Evolutionary conservation across 1,140 invertebrate species (phyloP).

Genomic region (Trichoplusia ni): DNA sequence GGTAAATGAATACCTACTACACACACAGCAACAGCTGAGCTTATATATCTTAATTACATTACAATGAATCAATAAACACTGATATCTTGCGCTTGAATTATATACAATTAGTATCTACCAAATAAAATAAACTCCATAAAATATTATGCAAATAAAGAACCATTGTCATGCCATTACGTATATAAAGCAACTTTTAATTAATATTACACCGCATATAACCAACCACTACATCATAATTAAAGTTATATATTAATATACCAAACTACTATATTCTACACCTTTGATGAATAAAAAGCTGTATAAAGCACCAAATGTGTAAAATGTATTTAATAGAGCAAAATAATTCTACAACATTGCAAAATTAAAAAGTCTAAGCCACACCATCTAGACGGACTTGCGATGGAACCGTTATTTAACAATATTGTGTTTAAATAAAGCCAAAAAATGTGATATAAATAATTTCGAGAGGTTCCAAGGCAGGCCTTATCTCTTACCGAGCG

Average conservation of each 20-base stretch:
- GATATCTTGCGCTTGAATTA: constrained; percentile 52
- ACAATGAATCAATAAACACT: constrained; percentile 11
- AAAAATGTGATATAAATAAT: constrained; percentile 35
- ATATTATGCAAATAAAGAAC: constrained; percentile 48
- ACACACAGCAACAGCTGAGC: too few relatives aligned
- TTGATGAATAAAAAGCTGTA: constrained; percentile 40
- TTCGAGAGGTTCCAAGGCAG: constrained; percentile 51
- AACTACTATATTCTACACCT: constrained; percentile 40
- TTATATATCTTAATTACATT: too few relatives aligned
- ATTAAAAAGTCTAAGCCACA: constrained; percentile 56
- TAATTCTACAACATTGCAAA: constrained; percentile 48
- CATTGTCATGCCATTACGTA: constrained; percentile 44
- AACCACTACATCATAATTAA: constrained; percentile 21
- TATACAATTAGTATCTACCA: constrained; percentile 43
- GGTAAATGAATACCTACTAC: too few relatives aligned
- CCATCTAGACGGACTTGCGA: constrained; percentile 55
- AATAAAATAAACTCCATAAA: constrained; percentile 47
- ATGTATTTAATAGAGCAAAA: constrained; percentile 36
- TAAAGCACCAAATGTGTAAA: constrained; percentile 46
- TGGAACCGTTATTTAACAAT: constrained; percentile 53
- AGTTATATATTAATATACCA: constrained; percentile 28
- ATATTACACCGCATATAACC: constrained; percentile 21
- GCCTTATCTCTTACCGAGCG: constrained; percentile 85
- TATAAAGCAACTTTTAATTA: constrained; percentile 17
- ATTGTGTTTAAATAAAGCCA: constrained; percentile 39